These are phyloP conservation scores for Oreortyx pictus DNA, from an alignment of 2,797 vertebrate species.

Conservation along the genomic window DNA sequence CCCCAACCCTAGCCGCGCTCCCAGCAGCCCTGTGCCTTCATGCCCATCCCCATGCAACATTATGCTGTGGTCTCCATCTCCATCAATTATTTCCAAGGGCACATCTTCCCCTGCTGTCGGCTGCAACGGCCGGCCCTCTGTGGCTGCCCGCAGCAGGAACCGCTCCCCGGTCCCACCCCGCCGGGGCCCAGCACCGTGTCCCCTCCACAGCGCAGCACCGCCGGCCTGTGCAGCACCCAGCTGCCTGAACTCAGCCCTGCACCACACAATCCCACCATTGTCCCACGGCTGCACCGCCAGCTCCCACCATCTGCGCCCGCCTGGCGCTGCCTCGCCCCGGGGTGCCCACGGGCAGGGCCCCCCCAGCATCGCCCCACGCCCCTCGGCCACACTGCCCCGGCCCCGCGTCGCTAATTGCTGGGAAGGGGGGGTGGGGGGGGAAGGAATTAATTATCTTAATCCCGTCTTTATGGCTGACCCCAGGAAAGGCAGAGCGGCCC, in stretches of 20 bases:
- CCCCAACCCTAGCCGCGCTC: neutral
- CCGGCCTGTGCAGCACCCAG: neutral
- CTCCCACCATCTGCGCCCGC: constrained; percentile 10
- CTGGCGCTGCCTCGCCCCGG: neutral
- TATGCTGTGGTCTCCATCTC: rapidly evolving
- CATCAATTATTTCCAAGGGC: neutral
- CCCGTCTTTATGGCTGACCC: constrained; percentile 66
- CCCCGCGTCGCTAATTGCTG: constrained; percentile 25
- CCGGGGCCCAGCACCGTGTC: rapidly evolving
- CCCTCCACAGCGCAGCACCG: too few relatives aligned
- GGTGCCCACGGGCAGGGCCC: neutral
- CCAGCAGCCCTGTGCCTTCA: neutral
- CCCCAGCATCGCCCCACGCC: neutral
- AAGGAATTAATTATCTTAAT: constrained; percentile 69
- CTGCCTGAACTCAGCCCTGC: neutral
- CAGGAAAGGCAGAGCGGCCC: neutral
- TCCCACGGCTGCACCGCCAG: neutral
- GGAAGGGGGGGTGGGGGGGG: neutral
- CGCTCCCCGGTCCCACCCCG: neutral
- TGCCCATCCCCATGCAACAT: neutral
- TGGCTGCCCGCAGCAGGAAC: neutral
- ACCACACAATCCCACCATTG: constrained; percentile 20
- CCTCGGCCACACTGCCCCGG: neutral
- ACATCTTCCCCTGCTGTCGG: neutral
- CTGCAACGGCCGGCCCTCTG: rapidly evolving